These are phyloP conservation scores for Gobio gobio DNA, from an alignment of 2,113 vertebrate genomes.

Conservation along the genomic window DNA sequence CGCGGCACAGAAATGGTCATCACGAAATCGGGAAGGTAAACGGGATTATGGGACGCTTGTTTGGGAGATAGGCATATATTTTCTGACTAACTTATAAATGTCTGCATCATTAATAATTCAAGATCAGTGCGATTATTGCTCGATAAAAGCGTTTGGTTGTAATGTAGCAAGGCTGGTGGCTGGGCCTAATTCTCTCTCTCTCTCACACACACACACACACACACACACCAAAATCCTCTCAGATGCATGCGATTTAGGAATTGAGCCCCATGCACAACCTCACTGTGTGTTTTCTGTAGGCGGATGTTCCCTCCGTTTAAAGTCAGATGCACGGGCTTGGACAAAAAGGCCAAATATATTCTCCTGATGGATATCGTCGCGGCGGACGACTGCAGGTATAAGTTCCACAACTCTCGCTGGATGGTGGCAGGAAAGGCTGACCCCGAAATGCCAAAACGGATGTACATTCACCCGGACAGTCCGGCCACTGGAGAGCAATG, in stretches of 20 bases:
- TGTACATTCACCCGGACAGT: conserved; percentile 99
- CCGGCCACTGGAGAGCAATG: conserved; percentile 98
- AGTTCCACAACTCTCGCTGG: conserved; percentile 99
- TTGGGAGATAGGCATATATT: too few relatives aligned
- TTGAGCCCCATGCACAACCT: too few relatives aligned
- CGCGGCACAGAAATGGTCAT: conserved; percentile 99
- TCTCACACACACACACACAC: too few relatives aligned
- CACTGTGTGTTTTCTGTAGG: conserved; percentile 69
- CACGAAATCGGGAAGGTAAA: conserved; percentile 99
- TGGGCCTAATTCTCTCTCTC: too few relatives aligned
- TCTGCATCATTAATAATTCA: too few relatives aligned
- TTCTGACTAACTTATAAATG: too few relatives aligned
- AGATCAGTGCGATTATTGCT: too few relatives aligned
- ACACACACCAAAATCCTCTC: not conserved
- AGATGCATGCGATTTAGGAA: not conserved
- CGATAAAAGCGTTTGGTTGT: too few relatives aligned
- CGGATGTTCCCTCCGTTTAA: conserved; percentile 99
- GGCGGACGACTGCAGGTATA: conserved; percentile 98
- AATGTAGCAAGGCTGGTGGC: too few relatives aligned
- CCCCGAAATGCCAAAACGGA: conserved; percentile 98
- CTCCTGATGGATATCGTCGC: conserved; percentile 99
- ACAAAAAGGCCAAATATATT: conserved; percentile 99
- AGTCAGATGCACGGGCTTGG: conserved; percentile 97
- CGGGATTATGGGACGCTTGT: not conserved
- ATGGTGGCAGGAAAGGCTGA: conserved; percentile 99